phyloP scores from a whole-genome alignment of 2,797 vertebrate genomes.

The Zalophus californianus region DNA sequence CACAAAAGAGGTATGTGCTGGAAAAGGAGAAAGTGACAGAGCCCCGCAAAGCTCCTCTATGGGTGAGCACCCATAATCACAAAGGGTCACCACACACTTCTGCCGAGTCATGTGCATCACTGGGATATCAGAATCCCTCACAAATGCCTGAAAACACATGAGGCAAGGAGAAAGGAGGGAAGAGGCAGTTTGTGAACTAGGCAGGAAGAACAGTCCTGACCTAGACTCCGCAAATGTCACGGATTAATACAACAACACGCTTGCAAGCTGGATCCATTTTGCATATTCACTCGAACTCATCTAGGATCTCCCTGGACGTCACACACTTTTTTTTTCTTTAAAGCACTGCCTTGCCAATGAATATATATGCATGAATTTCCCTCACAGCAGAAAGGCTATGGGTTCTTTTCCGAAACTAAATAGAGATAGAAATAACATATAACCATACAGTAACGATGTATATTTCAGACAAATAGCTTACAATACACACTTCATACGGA shows the following conservation, averaged over 20 bases:
- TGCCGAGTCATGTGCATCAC: not conserved
- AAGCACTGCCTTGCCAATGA: not conserved
- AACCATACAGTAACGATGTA: not conserved
- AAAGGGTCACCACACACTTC: not conserved
- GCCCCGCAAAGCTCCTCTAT: not conserved
- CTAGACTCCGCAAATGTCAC: not conserved
- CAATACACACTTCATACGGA: slow-evolving; percentile 2
- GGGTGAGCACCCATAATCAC: not conserved
- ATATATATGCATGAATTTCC: not conserved
- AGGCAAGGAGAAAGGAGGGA: not conserved
- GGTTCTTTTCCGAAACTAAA: not conserved
- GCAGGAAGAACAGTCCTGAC: not conserved
- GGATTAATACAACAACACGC: not conserved
- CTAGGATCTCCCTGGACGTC: not conserved
- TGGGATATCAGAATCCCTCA: not conserved
- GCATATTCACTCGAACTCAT: not conserved
- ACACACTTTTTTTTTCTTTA: not conserved
- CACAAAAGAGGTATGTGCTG: not conserved
- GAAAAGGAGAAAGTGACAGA: not conserved
- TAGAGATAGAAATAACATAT: slow-evolving; percentile 40
- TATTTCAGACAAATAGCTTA: slow-evolving; percentile 56
- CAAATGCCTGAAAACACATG: not conserved
- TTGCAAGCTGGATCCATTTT: not conserved
- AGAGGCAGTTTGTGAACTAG: not conserved
- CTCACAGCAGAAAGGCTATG: not conserved